Evolutionary conservation across 2,113 vertebrate genomes (phyloP).

Genomic region (Ctenodactylus gundi): DNA sequence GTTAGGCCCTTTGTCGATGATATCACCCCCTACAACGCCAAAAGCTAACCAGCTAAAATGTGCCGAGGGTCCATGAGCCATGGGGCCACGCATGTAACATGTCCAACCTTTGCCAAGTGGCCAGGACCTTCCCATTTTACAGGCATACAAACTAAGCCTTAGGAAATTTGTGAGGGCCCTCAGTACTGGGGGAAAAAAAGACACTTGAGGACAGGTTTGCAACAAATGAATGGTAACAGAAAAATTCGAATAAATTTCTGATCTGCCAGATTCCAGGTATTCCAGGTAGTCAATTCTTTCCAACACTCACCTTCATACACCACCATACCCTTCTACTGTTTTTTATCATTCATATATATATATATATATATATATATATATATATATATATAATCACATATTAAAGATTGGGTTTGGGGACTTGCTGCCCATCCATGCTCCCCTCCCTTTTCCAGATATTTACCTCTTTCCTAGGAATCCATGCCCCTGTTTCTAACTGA

Average conservation of each 20-base stretch:
- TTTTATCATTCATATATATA: too few relatives aligned
- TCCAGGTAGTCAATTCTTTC: background rate
- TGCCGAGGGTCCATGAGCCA: background rate
- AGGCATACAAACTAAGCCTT: background rate
- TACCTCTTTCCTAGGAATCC: too few relatives aligned
- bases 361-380: background rate
- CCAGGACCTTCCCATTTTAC: background rate
- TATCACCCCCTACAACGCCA: background rate
- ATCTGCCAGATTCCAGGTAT: background rate
- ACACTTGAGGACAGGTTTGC: background rate
- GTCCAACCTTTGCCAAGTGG: background rate
- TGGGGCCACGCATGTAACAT: accelerated
- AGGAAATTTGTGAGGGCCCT: background rate
- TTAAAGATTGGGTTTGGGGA: too few relatives aligned
- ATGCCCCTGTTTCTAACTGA: background rate
- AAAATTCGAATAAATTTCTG: background rate
- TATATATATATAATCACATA: too few relatives aligned
- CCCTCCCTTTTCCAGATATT: too few relatives aligned
- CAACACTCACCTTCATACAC: background rate
- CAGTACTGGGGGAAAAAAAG: background rate
- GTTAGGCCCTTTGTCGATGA: background rate
- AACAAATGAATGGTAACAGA: background rate
- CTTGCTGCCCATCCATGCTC: too few relatives aligned
- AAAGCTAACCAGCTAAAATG: background rate
- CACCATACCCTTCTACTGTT: background rate